These are phyloP conservation scores for Chaetophractus vellerosus DNA, from an alignment of 2,797 vertebrate species.

Conservation along the genomic window DNA sequence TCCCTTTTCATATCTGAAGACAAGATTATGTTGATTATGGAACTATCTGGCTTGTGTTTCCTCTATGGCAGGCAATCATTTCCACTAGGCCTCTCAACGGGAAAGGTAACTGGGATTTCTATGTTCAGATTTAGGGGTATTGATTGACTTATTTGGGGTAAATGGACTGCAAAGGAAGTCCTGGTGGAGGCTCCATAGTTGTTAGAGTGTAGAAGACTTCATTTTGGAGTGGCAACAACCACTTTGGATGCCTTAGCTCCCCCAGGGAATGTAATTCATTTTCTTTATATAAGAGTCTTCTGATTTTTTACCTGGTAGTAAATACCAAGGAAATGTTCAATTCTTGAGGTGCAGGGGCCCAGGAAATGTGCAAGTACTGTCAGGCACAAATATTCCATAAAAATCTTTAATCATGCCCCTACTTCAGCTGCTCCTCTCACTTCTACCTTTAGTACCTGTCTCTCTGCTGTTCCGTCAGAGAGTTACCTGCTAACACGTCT, in stretches of 20 bases:
- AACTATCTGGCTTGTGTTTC: background rate
- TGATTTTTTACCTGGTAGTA: background rate
- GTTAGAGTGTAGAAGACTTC: background rate
- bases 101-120: background rate
- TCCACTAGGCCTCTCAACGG: background rate
- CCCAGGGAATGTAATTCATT: background rate
- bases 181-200: background rate
- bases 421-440: background rate
- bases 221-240: background rate
- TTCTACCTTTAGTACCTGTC: background rate
- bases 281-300: background rate
- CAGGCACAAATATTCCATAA: too few species aligned
- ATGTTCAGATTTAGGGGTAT: background rate
- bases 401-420: background rate
- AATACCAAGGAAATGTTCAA: background rate
- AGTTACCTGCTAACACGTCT: background rate
- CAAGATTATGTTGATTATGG: background rate
- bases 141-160: background rate
- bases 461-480: background rate
- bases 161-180: background rate
- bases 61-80: background rate
- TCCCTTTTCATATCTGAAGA: background rate
- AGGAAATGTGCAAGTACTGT: background rate
- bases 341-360: background rate
- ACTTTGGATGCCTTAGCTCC: background rate